Evolutionary conservation across 2,797 vertebrate species (phyloP).

Genomic region (Anabas testudineus): DNA sequence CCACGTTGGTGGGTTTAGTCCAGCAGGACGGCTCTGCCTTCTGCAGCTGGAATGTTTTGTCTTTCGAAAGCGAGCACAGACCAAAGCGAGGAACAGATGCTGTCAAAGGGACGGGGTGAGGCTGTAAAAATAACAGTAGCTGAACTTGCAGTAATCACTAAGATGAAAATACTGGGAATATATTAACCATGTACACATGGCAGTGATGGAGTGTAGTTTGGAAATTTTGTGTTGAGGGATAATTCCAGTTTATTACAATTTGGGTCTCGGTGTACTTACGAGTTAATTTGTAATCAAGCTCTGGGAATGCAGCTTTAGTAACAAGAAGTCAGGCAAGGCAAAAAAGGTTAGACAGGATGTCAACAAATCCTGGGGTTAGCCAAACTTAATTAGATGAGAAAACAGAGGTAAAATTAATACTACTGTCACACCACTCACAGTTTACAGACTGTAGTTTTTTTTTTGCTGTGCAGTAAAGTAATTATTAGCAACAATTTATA

Average conservation of each 20-base stretch:
- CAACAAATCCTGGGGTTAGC: not conserved
- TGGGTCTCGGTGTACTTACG: not conserved
- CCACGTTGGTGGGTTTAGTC: slow-evolving; percentile 4
- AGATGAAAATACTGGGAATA: slow-evolving; percentile 9
- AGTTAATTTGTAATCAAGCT: not conserved
- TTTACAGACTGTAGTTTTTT: too few relatives aligned
- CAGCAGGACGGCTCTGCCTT: slow-evolving; percentile 10
- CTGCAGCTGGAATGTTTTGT: slow-evolving; percentile 46
- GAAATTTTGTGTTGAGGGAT: not conserved
- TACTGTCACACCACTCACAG: too few relatives aligned
- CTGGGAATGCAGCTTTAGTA: not conserved
- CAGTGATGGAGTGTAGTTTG: not conserved
- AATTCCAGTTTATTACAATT: not conserved
- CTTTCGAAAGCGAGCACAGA: not conserved
- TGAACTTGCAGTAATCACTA: slow-evolving; percentile 4
- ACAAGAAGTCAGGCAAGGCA: not conserved
- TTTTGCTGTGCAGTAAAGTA: not conserved
- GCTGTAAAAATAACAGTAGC: slow-evolving; percentile 34
- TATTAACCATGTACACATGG: not conserved
- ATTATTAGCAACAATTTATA: not conserved
- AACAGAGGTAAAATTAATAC: not conserved
- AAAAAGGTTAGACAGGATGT: not conserved
- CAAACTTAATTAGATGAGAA: not conserved
- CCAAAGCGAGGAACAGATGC: slow-evolving; percentile 40
- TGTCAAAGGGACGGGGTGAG: slow-evolving; percentile 20